phyloP scores from a whole-genome alignment of 1,140 invertebrate genomes.

The Saccostrea cuccullata region DNA sequence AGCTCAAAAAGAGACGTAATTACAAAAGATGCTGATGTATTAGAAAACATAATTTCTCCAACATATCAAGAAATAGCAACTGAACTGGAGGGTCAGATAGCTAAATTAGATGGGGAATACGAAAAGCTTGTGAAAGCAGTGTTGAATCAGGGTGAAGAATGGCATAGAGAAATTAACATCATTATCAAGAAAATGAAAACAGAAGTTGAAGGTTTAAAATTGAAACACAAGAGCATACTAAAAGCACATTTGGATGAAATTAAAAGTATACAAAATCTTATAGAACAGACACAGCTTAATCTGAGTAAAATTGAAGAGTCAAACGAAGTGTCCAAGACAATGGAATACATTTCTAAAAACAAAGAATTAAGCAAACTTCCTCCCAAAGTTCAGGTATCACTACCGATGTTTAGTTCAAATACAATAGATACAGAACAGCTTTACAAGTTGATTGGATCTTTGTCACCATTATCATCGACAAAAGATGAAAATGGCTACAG shows the following conservation, averaged over 20 bases:
- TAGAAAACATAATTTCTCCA: not conserved
- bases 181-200: not conserved
- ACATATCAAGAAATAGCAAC: not conserved
- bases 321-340: not conserved
- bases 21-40: no score
- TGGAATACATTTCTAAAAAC: no score
- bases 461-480: not conserved
- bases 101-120: not conserved
- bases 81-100: not conserved
- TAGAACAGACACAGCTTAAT: not conserved
- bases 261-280: not conserved
- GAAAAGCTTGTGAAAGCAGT: not conserved
- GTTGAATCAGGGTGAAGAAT: no score
- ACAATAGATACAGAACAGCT: no score
- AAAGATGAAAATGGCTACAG: not conserved
- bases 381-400: no score
- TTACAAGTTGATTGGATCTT: not conserved
- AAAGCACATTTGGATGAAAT: not conserved
- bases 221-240: not conserved
- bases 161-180: not conserved
- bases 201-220: not conserved
- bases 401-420: no score
- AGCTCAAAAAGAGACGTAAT: not conserved
- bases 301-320: not conserved
- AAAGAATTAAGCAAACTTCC: no score